These are phyloP conservation scores for Heteromormyrus szaboi DNA, from an alignment of 2,797 vertebrate genomes.

Conservation along the genomic window DNA sequence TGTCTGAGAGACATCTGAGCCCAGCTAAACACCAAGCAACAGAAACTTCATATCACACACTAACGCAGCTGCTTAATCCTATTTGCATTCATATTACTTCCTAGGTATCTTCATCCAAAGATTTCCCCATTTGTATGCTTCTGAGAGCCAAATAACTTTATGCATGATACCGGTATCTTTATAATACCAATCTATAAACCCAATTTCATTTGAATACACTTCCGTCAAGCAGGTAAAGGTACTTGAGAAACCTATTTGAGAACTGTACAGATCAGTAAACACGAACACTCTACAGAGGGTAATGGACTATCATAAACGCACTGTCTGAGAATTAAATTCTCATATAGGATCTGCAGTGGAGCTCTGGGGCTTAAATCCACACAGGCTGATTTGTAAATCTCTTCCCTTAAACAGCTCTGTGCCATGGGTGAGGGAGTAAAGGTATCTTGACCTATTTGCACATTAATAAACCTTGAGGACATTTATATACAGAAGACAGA, in stretches of 20 bases:
- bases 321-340: slow-evolving; percentile 63
- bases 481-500: slow-evolving; percentile 39
- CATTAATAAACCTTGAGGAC: slow-evolving; percentile 49
- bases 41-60: slow-evolving; percentile 80
- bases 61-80: slow-evolving; percentile 83
- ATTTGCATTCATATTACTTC: slow-evolving; percentile 93
- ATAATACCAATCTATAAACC: slow-evolving; percentile 87
- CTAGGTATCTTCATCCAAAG: slow-evolving; percentile 73
- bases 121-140: slow-evolving; percentile 83
- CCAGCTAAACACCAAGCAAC: slow-evolving; percentile 65
- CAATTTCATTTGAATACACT: slow-evolving; percentile 87
- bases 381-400: slow-evolving; percentile 29
- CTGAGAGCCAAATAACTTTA: slow-evolving; percentile 79
- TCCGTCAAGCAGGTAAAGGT: slow-evolving; percentile 65
- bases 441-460: slow-evolving; percentile 42
- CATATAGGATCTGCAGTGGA: slow-evolving; percentile 48
- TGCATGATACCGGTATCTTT: slow-evolving; percentile 87
- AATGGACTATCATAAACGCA: slow-evolving; percentile 49
- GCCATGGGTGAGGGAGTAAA: slow-evolving; percentile 22
- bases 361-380: slow-evolving; percentile 30
- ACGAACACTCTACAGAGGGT: slow-evolving; percentile 59
- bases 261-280: slow-evolving; percentile 77
- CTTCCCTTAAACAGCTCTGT: slow-evolving; percentile 34
- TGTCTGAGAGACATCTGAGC: slow-evolving; percentile 49
- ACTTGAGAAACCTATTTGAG: slow-evolving; percentile 74